Evolutionary conservation across 2,797 vertebrate species (phyloP).

Genomic region (Distichodus sexfasciatus): DNA sequence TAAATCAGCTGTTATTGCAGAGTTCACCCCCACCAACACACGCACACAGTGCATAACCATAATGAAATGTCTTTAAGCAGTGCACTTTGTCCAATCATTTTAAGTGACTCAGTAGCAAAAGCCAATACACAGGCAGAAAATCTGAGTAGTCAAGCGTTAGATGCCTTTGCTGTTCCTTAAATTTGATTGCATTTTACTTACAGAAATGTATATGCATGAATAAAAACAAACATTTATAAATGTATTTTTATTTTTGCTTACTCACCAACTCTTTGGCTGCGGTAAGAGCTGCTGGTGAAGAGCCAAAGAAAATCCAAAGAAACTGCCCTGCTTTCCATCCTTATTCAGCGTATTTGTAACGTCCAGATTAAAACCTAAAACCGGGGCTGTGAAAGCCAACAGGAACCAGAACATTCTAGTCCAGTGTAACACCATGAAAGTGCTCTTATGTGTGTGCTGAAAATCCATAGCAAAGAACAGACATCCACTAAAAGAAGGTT

Average conservation of each 20-base stretch:
- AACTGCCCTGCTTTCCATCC: slow-evolving; percentile 81
- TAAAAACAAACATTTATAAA: too few species aligned
- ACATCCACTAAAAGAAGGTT: background rate
- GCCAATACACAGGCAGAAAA: background rate
- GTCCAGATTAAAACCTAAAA: slow-evolving; percentile 85
- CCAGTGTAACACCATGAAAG: slow-evolving; percentile 26
- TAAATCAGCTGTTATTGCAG: background rate
- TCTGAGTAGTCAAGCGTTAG: too few species aligned
- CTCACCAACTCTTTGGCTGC: slow-evolving; percentile 87
- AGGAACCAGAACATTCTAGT: slow-evolving; percentile 38
- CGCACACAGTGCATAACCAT: slow-evolving; percentile 26
- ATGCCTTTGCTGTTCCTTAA: too few species aligned
- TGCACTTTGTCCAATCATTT: slow-evolving; percentile 18
- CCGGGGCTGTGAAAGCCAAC: slow-evolving; percentile 47
- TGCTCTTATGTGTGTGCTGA: slow-evolving; percentile 47
- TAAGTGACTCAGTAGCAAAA: too few species aligned
- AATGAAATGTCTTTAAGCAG: slow-evolving; percentile 37
- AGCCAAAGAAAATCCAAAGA: slow-evolving; percentile 90
- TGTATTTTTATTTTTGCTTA: slow-evolving; percentile 36
- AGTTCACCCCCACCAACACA: slow-evolving; percentile 3
- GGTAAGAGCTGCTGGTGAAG: slow-evolving; percentile 87
- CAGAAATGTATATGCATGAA: too few species aligned
- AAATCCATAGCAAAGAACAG: slow-evolving; percentile 66
- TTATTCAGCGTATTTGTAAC: slow-evolving; percentile 81
- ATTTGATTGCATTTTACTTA: too few species aligned